Percentiles rank a stretch among this genome's conserved stretches.
phyloP scores from a whole-genome alignment of 2,113 vertebrate species.

The Regulus satrapa region DNA sequence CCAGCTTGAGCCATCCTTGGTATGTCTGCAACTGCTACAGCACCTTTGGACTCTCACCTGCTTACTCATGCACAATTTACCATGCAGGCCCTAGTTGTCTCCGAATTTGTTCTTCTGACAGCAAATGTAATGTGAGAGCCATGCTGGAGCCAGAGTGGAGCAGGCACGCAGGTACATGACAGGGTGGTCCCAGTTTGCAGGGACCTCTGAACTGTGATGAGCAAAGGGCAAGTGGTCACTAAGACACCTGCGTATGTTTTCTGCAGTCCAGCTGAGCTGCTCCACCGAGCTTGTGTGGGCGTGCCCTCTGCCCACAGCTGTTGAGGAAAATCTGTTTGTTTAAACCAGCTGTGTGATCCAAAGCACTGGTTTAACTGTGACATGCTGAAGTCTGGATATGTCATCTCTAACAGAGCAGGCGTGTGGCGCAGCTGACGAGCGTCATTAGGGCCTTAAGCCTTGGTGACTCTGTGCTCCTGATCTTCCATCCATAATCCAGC shows the following conservation, averaged over 20 bases:
- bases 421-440: neutral
- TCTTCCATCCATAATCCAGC: neutral
- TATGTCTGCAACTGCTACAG: neutral
- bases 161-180: neutral
- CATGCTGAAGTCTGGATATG: neutral
- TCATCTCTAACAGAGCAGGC: neutral
- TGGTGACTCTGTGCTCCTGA: neutral
- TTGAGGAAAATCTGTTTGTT: neutral
- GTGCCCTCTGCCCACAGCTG: neutral
- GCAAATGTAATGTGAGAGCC: neutral
- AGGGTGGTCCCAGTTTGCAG: neutral
- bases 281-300: accelerated
- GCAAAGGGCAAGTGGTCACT: accelerated
- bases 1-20: neutral
- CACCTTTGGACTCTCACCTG: conserved; percentile 18
- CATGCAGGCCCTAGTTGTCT: neutral
- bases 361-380: neutral
- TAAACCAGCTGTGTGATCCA: neutral
- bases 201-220: neutral
- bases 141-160: neutral
- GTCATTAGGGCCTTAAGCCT: neutral
- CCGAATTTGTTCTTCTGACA: neutral
- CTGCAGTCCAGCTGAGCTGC: neutral
- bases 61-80: neutral
- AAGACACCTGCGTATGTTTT: neutral